Base-by-base conservation (phyloP, 2,113 vertebrate species). In the Rhea pennata region DNA sequence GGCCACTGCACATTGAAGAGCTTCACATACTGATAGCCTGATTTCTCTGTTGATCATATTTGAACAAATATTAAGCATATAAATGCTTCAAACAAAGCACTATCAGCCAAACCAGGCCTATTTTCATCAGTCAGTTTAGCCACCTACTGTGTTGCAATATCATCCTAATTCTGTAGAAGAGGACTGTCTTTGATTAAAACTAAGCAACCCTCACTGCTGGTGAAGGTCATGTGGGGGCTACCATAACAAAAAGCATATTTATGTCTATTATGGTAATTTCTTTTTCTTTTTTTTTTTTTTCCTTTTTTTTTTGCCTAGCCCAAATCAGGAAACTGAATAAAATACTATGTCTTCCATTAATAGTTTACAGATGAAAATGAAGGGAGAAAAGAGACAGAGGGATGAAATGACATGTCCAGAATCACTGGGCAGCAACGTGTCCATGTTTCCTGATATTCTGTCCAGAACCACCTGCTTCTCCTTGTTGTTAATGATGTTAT, bases 31-130 rank as follows among this genome's bases (percentile, higher is more conserved):
- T 88, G 76, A 27, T 91, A 78, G 69, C 81, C 40, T 87, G 87
- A 93, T 96, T 96, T 79, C 81, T 92, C 44, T 73, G 31, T 91
- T 96, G 92, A 89, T 96, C 84, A 85, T 95, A 95, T 96, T 84
- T 93, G 91, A 92, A 94, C 77, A 89, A 96, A 92, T 89, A 84
- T 81, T 94, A 97, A 93, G 78, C 91, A 71, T 95, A 93, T 88
- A 80, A 82, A 75, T 71, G 50, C 81, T 95, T 94, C 93, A 96
- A 84, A 93, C 69, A 91, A 94, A 96, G 71, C 58, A 46, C 71
- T 90, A 79, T 82, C 92, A 95, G 77, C 65, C 64, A 87, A 87
- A 74, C n/a, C 81, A 82, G 26, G n/a, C 76, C 92, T 96, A 90
- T 93, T 94, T 95, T 82, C 87, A 87, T 87, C 81, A 87, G 71